Evolutionary conservation across 2,797 vertebrate species (phyloP), one percentile per base, ranked within the genome.

Genomic region (Pangasius mekongensis): DNA sequence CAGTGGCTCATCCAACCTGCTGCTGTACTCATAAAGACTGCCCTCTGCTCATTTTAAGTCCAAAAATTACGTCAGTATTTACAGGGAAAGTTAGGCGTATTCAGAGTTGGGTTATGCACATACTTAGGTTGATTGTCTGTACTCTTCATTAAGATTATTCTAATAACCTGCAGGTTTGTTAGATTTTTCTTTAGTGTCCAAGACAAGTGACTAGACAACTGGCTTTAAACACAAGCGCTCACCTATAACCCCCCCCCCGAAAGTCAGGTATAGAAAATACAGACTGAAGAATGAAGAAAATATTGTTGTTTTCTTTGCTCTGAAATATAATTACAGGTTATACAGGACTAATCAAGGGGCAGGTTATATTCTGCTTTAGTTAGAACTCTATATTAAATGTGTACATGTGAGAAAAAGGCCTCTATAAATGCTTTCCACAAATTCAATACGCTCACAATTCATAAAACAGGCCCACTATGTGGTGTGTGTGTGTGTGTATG

Each of bases 401-500:
- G 47, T 47, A 47, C 47, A 47, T 47, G 47, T 47, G 8, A 47
- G 47, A 64, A 71, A 36, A 71, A 71, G 11, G 9, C 22, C 36
- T 24, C 9, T 13, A n/a, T 14, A 76, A 49, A 76, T 14, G 24
- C 11, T n/a, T 76, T 27, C 43, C 11, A 76, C 24, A n/a, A n/a
- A 76, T 76, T 76, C 43, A 6, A n/a, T 49, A 76, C 3, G 73
- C 43, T 66, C 33, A 22, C 62, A 69, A 13, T 49, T 49, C 43
- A n/a, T 13, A n/a, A 49, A 27, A 76, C 43, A n/a, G 43, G 4
- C 2, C 36, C 20, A 73, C 2, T 36, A 73, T 84, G 82, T 74
- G 77, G 62, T 66, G 22, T 83, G 69, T 85, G 22, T 74, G 8
- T 43, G 14, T 77, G 7, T 64, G 62, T 74, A n/a, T 83, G 80